Conservation (phyloP, 2,888 invertebrate genomes). For the Brachylomia viminalis region DNA sequence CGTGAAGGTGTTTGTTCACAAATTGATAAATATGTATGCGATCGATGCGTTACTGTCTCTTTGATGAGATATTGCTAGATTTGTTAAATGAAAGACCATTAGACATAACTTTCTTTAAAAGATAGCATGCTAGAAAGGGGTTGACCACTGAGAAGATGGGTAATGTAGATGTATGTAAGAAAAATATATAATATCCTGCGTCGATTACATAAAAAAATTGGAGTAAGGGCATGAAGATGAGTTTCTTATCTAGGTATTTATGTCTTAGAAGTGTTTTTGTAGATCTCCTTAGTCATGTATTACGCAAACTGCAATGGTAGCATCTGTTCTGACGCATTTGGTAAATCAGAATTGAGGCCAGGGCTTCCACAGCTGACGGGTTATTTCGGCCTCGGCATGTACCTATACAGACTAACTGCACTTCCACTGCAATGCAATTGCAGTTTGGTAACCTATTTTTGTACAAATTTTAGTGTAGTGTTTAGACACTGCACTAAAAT, state of each 20-base stretch:
- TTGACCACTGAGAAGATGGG: not conserved
- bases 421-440: conserved; percentile 3
- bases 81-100: not conserved
- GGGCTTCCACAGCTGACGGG: conserved; percentile 30
- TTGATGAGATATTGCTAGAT: not conserved
- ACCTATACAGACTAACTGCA: not conserved
- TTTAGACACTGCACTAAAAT: too few species aligned
- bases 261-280: not conserved
- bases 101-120: not conserved
- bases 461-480: not conserved
- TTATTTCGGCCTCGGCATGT: conserved; percentile 14
- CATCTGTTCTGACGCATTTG: conserved; percentile 32
- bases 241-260: not conserved
- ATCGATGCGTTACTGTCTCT: not conserved
- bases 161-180: not conserved
- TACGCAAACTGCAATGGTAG: conserved; percentile 6
- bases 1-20: not conserved
- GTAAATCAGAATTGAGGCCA: conserved; percentile 44
- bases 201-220: not conserved
- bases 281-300: not conserved
- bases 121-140: not conserved
- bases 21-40: not conserved
- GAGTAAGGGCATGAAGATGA: not conserved
- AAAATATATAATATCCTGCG: not conserved
- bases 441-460: not conserved